Base-by-base conservation (phyloP, 2,797 vertebrate species). In the Gymnodraco acuticeps region DNA sequence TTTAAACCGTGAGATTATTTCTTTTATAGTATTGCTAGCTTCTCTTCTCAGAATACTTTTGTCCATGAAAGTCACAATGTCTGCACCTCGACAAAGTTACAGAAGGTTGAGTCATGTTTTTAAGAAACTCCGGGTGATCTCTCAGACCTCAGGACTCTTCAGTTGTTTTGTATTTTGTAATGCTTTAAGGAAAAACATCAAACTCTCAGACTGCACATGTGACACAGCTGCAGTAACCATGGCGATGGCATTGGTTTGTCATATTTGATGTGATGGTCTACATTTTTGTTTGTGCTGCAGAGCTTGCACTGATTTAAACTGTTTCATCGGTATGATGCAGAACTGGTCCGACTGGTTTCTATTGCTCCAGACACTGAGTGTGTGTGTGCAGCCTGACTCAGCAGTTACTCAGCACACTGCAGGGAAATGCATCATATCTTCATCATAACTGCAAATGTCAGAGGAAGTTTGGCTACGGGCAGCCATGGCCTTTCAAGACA, bases 391-490 rank as follows among this genome's bases (percentile, higher is more conserved):
- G 68, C 33, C 67, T 62, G 65, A 85, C 38, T 91, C 86, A 87
- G 75, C 82, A 73, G 64, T 77, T 84, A 65, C 59, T 83, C 73
- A 63, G 67, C 72, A 38, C 19, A 23, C 89, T 83, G 70, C 79
- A 41, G 80, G 77, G 70, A 74, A 55, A 84, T 60, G 73, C 81
- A 81, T 82, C 86, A 77, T 66, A 79, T 75, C 80, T 84, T 82
- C 73, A 88, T 83, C 79, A 82, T 61, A 80, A 84, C 88, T 19
- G 67, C 73, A 80, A 77, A 88, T 88, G 75, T 85, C 86, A 89
- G 73, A 54, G 66, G 77, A 80, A 38, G 51, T 80, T 65, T 73
- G 64, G 23, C 66, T 75, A 20, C 45, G 16, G 70, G 75, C 73
- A 9, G 45, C 17, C 59, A 4, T 5, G 27, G 61, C 63, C 64